phyloP scores from a whole-genome alignment of 2,113 vertebrate species.

The Serranochromis macrocephalus region DNA sequence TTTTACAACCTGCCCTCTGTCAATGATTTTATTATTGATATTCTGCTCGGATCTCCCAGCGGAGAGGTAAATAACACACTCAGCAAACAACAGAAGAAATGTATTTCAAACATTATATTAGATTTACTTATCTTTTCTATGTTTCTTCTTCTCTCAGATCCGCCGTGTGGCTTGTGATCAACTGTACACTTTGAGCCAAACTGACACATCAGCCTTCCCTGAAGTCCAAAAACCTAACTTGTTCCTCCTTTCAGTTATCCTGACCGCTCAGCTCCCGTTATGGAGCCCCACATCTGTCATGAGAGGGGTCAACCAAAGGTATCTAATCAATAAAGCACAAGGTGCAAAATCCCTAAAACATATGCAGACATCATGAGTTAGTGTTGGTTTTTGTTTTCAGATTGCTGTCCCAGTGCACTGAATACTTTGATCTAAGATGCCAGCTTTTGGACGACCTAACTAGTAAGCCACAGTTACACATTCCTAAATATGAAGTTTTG shows the following conservation, averaged over 20 bases:
- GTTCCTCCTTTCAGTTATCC: slow-evolving; percentile 87
- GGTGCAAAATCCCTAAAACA: background rate
- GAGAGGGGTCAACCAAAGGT: slow-evolving; percentile 98
- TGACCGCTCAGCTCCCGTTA: slow-evolving; percentile 91
- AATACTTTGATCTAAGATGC: slow-evolving; percentile 96
- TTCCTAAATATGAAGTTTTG: background rate
- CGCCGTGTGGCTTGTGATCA: slow-evolving; percentile 96
- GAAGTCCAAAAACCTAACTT: slow-evolving; percentile 95
- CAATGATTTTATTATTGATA: slow-evolving; percentile 95
- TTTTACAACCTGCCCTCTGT: slow-evolving; percentile 94
- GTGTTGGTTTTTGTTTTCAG: slow-evolving; percentile 59
- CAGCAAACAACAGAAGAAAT: background rate
- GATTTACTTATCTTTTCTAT: background rate
- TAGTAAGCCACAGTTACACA: slow-evolving; percentile 68
- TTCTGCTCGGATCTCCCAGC: slow-evolving; percentile 92
- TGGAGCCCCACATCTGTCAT: slow-evolving; percentile 98
- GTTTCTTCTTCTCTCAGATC: slow-evolving; percentile 69
- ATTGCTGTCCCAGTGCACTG: slow-evolving; percentile 92
- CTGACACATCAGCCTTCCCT: slow-evolving; percentile 85
- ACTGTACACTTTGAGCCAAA: slow-evolving; percentile 94
- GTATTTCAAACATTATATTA: background rate
- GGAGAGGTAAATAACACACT: slow-evolving; percentile 79
- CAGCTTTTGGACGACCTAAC: slow-evolving; percentile 94
- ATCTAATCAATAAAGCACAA: background rate
- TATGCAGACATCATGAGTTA: background rate